Percentiles rank a stretch among this genome's conserved stretches.
phyloP scores from a whole-genome alignment of 2,888 invertebrate genomes.

The Synanthedon vespiformis region DNA sequence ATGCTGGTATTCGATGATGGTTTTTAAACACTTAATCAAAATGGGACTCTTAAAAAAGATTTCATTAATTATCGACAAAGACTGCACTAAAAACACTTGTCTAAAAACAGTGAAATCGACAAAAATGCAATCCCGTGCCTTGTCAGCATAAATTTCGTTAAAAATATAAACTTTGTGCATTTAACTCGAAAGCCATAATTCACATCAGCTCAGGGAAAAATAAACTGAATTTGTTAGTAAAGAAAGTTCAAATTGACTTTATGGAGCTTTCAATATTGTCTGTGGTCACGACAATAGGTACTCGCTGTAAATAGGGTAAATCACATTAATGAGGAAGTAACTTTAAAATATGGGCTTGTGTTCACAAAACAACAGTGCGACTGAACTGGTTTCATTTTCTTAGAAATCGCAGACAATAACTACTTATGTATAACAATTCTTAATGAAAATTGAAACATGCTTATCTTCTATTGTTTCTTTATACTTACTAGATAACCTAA shows the following conservation, averaged over 20 bases:
- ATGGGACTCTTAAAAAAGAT: background rate
- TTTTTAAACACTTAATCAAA: no score
- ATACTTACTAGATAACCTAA: no score
- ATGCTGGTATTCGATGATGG: no score
- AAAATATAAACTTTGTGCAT: slow-evolving; percentile 50
- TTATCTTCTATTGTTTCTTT: no score
- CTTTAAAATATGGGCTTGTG: slow-evolving; percentile 9
- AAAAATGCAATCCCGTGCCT: slow-evolving; percentile 54
- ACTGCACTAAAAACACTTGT: slow-evolving; percentile 13
- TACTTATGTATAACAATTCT: no score
- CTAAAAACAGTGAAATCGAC: slow-evolving; percentile 33
- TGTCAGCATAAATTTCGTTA: slow-evolving; percentile 54
- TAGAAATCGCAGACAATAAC: no score
- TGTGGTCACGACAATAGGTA: slow-evolving; percentile 25
- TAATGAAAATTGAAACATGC: no score
- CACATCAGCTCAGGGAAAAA: background rate
- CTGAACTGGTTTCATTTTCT: no score
- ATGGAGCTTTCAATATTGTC: background rate
- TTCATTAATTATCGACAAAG: background rate
- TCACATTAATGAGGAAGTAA: slow-evolving; percentile 25
- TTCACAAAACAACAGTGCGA: slow-evolving; percentile 1
- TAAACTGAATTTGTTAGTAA: background rate
- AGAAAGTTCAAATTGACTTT: background rate
- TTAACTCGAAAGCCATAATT: slow-evolving; percentile 16
- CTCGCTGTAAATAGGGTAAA: slow-evolving; percentile 44